Percentiles rank a stretch among this genome's conserved stretches.
Conservation (phyloP, 2,797 vertebrate species). For the Coracias cyanogaster region DNA sequence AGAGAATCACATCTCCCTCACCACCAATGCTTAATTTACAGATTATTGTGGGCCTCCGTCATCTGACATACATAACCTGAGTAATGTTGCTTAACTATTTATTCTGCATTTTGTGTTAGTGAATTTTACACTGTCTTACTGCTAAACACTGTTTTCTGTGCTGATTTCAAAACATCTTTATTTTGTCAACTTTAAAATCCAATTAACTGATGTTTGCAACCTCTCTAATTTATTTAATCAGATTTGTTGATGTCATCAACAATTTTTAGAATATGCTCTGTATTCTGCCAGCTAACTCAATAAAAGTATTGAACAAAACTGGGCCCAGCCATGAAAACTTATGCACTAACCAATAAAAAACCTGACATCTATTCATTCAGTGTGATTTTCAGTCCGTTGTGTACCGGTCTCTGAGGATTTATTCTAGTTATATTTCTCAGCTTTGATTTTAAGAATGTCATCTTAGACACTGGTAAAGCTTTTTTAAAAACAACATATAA, state of each 20-base stretch:
- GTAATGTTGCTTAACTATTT: neutral
- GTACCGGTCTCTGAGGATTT: neutral
- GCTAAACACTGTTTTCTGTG: neutral
- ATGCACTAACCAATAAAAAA: neutral
- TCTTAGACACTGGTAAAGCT: neutral
- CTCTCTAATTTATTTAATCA: neutral
- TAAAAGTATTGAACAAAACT: neutral
- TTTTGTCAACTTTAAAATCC: neutral
- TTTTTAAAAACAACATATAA: neutral
- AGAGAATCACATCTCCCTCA: accelerated
- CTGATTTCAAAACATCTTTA: neutral
- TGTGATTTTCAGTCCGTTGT: neutral
- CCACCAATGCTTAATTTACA: neutral
- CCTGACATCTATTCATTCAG: neutral
- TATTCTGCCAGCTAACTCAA: neutral
- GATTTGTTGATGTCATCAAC: neutral
- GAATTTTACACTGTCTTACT: neutral
- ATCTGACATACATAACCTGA: neutral
- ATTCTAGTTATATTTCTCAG: neutral
- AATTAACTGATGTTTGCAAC: neutral
- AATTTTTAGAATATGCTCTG: neutral
- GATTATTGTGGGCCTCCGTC: neutral
- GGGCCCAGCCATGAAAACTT: neutral
- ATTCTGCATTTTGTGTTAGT: neutral
- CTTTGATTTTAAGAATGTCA: neutral